Evolutionary conservation across 2,797 vertebrate species (phyloP), one percentile per base, ranked within the genome.

Genomic region (Alfaro cultratus): DNA sequence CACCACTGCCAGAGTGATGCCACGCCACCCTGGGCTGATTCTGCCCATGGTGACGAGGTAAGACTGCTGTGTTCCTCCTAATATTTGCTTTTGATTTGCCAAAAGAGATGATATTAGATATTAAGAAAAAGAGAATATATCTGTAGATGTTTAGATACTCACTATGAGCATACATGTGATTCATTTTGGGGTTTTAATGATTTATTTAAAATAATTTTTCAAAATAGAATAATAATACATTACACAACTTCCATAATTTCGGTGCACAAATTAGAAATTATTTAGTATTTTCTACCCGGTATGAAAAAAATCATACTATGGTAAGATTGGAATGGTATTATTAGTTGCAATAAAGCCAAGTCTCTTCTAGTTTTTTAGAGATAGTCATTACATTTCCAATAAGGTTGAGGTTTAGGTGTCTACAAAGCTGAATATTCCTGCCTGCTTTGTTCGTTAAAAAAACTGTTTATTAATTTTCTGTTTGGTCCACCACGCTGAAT

Each of bases 1-100:
- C 98, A 99, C 88, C 98, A 98, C 88, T 99, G 98, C 90, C 98
- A 99, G 91, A 98, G 97, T 39, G 98, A 99, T 18, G 97, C 97
- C 95, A 99, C 98, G 83, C 97, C 98, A 13, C 96, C 95, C 82
- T 99, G 98, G 98, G 97, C 98, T 0, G 98, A 99, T 93, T 97
- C 98, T 0, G 98, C 98, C 8, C 98, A 99, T 0, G 98, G 98
- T 0, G 98, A 99, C n/a, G 98, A 99, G 92, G 97, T 99, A 67
- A 79, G 85, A 62, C 1, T 60, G 31, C 43, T 9, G 18, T 16
- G 43, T 43, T 12, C 15, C n/a, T 12, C 2, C 43, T 45, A n/a
- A 15, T 68, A 26, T 64, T 36, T 36, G 3, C 62, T 64, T 36
- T 64, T 64, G 13, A 31, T 34, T 36, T 36, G 34, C 16, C 16